Base-by-base conservation (phyloP, 2,888 invertebrate genomes). In the Galerucella calmariensis region DNA sequence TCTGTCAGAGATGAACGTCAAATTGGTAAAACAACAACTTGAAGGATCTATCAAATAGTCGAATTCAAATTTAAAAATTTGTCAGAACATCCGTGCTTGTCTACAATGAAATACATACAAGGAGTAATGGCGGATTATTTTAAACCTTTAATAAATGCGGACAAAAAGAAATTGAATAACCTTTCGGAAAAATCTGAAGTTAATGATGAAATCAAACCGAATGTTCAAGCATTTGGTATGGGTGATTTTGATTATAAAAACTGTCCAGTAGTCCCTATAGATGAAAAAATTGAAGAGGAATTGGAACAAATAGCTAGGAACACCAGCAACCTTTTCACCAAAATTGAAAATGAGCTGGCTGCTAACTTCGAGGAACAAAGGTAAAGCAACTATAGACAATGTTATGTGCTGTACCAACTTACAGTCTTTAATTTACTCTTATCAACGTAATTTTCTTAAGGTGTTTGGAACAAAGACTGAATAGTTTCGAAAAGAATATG, bases 271-370 rank as follows among this genome's bases (percentile, higher is more conserved):
- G 27, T 35, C 2, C 62, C 62, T 2, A 0, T 62, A n/a, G 58
- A 69, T 24, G 12, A 67, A 24, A 41, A 72, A 11, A 61, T 66
- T 2, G 81, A 81, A 62, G 72, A 76, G 51, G 73, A 75, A 24
- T 63, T 75, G n/a, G 76, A 77, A 63, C 72, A 77, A 51, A 69
- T 77, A 12, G 70, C 67, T 14, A 67, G 68, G 41, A 79, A 79
- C 53, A 79, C 79, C n/a, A 77, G 73, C 65, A 75, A 68, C 10
- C 70, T 81, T 14, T 66, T 79, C 8, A 73, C 72, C 11, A 74
- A 77, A 59, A 76, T 81, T 16, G 79, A 80, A 35, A 61, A 75
- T 41, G 78, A 79, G 65, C 76, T 80, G 10, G 79, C 80, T 8
- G 78, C 70, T 27, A 77, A 77, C 53, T 68, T 80, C 35, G 75